These are phyloP conservation scores for Sialis fuliginosa DNA, from an alignment of 2,888 invertebrate species.

Conservation along the genomic window DNA sequence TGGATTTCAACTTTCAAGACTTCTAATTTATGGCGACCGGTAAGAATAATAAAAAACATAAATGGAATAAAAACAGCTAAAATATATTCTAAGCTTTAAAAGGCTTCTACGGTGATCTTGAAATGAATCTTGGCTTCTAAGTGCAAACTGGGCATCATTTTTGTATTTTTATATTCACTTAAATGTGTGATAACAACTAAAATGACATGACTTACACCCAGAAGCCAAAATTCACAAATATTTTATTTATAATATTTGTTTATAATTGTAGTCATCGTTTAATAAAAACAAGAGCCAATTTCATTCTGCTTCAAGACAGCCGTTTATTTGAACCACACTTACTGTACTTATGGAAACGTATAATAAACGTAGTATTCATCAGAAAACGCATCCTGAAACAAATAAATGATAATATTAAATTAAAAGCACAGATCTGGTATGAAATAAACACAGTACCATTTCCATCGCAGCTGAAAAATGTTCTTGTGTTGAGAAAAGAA, in stretches of 20 bases:
- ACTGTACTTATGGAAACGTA: conserved; percentile 58
- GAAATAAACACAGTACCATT: conserved; percentile 57
- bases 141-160: no score
- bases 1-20: conserved; percentile 44
- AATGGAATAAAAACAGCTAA: background rate
- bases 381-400: conserved; percentile 20
- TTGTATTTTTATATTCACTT: no score
- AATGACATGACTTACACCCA: no score
- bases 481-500: conserved; percentile 41
- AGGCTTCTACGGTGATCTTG: no score
- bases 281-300: conserved; percentile 52
- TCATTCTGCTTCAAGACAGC: conserved; percentile 49
- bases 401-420: conserved; percentile 4
- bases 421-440: conserved; percentile 36
- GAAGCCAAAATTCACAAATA: no score
- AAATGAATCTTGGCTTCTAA: no score
- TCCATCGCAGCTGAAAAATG: conserved; percentile 38
- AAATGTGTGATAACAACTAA: no score
- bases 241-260: background rate
- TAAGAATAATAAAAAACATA: conserved; percentile 15
- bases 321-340: conserved; percentile 45
- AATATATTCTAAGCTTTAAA: no score
- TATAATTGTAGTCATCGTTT: conserved; percentile 37
- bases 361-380: conserved; percentile 57
- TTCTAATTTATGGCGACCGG: conserved; percentile 55